Base-by-base conservation (phyloP, 1,140 invertebrate genomes). In the Coelopa frigida region DNA sequence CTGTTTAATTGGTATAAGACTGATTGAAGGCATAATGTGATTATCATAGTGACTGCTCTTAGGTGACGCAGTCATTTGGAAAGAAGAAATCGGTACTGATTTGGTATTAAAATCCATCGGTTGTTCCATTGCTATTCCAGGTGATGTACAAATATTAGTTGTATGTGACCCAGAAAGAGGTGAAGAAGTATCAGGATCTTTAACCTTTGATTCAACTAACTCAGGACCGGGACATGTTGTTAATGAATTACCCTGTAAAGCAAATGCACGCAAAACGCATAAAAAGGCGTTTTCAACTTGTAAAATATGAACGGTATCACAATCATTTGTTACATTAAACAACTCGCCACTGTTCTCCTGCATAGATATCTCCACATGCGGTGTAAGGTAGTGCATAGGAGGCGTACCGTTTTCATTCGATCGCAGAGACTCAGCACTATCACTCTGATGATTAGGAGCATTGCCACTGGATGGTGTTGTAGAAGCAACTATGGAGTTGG, bases 371-470 rank as follows among this genome's bases (percentile, higher is more conserved):
- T 91, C 87, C 18, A 91, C 86, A 56, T 91, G 87, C 11, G 87
- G 87, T 26, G 87, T 89, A 15, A 90, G 73, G 66, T 89, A 91
- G 70, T 91, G 87, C 83, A 89, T 89, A 0, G 87, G 87, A 2
- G 86, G 85, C 32, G 87, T 88, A 11, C 83, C 84, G 64, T 88
- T 88, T 57, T 88, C 85, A 14, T 82, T 78, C 0, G 84, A 86
- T 48, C 85, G 73, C 52, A 83, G 82, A 15, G 83, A 84, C 43
- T 89, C 85, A 0, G 84, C 85, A 51, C 84, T 87, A 52, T 89
- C 85, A 21, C 84, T 87, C 53, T 84, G 79, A 31, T 79, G 21
- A 74, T 78, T 39, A 75, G 75, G 3, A 33, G 50, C 48, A 21
- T 42, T 42, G 26, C 36, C n/a, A n/a, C n/a, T n/a, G n/a, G n/a